Conservation (phyloP, 2,113 vertebrate species). For the Myanophis thanlyinensis region DNA sequence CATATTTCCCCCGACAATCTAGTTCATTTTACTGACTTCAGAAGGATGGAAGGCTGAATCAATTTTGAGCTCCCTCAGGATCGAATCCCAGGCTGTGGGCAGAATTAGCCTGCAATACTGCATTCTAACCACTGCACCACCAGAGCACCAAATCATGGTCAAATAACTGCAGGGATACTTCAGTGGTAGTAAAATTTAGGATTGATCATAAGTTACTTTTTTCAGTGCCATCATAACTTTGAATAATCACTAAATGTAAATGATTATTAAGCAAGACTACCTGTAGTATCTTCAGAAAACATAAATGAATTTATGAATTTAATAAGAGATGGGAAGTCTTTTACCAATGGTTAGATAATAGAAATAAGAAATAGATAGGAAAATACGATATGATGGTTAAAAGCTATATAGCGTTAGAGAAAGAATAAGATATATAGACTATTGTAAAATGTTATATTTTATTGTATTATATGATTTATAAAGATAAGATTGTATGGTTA, state of each 20-base stretch:
- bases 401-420: too few species aligned
- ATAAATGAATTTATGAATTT: background rate
- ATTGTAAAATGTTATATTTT: too few species aligned
- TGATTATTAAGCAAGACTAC: background rate
- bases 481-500: too few species aligned
- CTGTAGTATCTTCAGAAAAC: background rate
- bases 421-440: too few species aligned
- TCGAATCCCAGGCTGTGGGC: background rate
- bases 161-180: background rate
- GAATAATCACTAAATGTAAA: background rate
- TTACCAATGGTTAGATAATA: too few species aligned
- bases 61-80: background rate
- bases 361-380: too few species aligned
- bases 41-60: background rate
- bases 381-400: too few species aligned
- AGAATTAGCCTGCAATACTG: background rate
- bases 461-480: too few species aligned
- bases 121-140: background rate
- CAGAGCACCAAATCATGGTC: background rate
- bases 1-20: background rate
- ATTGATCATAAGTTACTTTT: background rate
- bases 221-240: background rate
- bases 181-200: background rate
- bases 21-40: background rate
- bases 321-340: too few species aligned